Evolutionary conservation across 2,797 vertebrate species (phyloP), one percentile per base, ranked within the genome.

Genomic region (Falco cherrug): DNA sequence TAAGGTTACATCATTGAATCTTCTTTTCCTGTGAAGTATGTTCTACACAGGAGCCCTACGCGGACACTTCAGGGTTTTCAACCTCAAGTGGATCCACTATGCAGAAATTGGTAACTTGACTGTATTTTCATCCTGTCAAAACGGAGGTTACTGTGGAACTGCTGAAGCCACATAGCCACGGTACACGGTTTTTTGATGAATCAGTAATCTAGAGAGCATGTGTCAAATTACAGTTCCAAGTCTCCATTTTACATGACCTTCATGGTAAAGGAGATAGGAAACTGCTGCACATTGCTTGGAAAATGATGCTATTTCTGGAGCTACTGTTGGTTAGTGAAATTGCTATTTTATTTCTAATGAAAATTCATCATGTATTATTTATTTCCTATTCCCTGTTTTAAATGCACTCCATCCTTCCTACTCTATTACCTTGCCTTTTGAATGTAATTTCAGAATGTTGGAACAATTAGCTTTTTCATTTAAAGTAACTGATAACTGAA

Each of bases 401-500:
- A 93, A 94, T 83, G 84, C 71, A 68, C 20, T 87, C 54, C 20
- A 65, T 33, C 29, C 47, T 84, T 85, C 67, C 63, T 64, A 79
- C 47, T 70, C 65, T 45, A 79, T 86, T 76, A 79, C 67, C 59
- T 63, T 48, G 47, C 43, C 53, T 85, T 95, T 71, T 54, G 48
- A 87, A 84, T 61, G 64, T 50, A 83, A 89, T 80, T 85, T 77
- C 80, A 74, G 70, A 86, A 63, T 31, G 60, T 13, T 77, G 59
- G 70, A 92, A 89, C 60, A 78, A 94, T 92, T 94, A 89, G 21
- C 8, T 96, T 89, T 89, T 92, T 78, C 81, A 93, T 89, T 89
- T 57, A 51, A 78, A 93, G 68, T 80, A 89, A 75, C 70, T 71
- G 81, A 90, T 87, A 92, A 95, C 51, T 89, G 48, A 87, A 92